Evolutionary conservation across 2,888 invertebrate genomes (phyloP).

Genomic region (Eilema caniola): DNA sequence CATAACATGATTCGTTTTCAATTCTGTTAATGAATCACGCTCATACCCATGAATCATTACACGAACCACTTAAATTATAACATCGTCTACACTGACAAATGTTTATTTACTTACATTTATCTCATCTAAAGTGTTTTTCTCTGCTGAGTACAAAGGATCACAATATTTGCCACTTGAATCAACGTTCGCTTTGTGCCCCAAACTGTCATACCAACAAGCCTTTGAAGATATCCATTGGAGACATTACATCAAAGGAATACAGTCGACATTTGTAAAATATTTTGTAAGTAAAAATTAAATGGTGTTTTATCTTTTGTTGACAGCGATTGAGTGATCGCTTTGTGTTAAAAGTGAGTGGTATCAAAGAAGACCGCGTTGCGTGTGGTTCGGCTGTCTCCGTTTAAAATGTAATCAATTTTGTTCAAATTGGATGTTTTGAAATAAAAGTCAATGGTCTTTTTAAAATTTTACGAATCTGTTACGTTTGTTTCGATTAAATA

Average conservation of each 20-base stretch:
- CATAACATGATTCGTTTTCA: background rate
- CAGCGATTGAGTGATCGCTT: constrained; percentile 65
- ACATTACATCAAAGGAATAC: constrained; percentile 38
- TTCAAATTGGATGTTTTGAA: constrained; percentile 37
- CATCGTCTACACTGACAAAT: constrained; percentile 48
- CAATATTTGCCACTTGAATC: constrained; percentile 59
- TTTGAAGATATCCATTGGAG: constrained; percentile 28
- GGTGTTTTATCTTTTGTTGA: constrained; percentile 66
- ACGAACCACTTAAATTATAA: constrained; percentile 26
- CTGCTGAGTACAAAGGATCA: constrained; percentile 53
- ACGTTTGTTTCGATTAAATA: constrained; percentile 10
- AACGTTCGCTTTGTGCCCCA: constrained; percentile 49
- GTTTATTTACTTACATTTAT: constrained; percentile 54
- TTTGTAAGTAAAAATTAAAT: constrained; percentile 61
- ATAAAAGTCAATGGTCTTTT: constrained; percentile 25
- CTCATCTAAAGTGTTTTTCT: constrained; percentile 62
- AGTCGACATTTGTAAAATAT: constrained; percentile 38
- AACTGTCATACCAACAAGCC: constrained; percentile 57
- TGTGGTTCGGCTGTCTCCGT: constrained; percentile 50
- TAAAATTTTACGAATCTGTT: constrained; percentile 16
- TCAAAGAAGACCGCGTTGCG: constrained; percentile 51
- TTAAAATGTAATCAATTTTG: constrained; percentile 58
- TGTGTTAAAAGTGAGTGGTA: constrained; percentile 53
- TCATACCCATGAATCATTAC: constrained; percentile 12
- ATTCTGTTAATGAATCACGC: background rate